These are phyloP conservation scores for Lepidurus arcticus DNA, from an alignment of 1,140 invertebrate genomes.

Conservation along the genomic window DNA sequence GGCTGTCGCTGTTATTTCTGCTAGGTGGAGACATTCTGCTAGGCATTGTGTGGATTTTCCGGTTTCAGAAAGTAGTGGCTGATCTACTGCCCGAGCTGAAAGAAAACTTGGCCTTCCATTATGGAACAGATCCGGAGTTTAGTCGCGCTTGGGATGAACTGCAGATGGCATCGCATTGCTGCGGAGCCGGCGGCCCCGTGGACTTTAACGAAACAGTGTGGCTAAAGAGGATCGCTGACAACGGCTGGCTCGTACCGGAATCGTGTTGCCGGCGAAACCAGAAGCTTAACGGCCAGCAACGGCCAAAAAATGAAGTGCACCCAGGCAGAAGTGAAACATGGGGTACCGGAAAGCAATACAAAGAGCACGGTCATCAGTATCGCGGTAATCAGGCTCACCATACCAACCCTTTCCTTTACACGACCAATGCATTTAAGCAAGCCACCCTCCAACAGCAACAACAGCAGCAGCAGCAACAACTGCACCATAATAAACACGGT, in stretches of 20 bases:
- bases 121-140: conserved; percentile 64
- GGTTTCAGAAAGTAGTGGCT: conserved; percentile 66
- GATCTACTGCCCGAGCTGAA: conserved; percentile 63
- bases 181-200: conserved; percentile 63
- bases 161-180: conserved; percentile 68
- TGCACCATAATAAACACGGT: background rate
- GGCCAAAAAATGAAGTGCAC: conserved; percentile 28
- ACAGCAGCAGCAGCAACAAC: conserved; percentile 18
- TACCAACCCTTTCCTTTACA: background rate
- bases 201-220: conserved; percentile 51
- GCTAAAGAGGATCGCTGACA: conserved; percentile 23
- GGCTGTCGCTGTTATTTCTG: conserved; percentile 70
- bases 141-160: conserved; percentile 72
- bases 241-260: conserved; percentile 28
- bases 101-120: conserved; percentile 54
- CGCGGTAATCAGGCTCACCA: background rate
- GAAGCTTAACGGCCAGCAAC: background rate
- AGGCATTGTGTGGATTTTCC: conserved; percentile 79
- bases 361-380: background rate
- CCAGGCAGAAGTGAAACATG: conserved; percentile 31
- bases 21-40: conserved; percentile 75
- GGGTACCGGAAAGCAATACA: conserved; percentile 32
- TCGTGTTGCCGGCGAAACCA: conserved; percentile 32
- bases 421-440: background rate
- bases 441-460: background rate